A percentile compares a stretch with the other conserved stretches of the same genome.
phyloP scores from a whole-genome alignment of 2,888 invertebrate genomes.

The Pomacea canaliculata region DNA sequence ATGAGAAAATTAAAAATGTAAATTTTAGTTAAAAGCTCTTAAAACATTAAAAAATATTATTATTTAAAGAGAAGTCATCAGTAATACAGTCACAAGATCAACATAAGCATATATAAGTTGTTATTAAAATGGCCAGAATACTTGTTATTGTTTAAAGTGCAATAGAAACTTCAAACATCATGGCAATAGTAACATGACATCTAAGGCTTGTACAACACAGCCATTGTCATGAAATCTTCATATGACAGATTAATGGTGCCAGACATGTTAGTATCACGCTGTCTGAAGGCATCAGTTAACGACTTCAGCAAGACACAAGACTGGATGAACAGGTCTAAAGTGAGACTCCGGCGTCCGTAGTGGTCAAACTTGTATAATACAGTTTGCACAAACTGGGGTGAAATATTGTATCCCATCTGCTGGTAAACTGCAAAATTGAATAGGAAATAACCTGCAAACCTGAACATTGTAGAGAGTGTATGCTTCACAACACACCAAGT shows the following conservation, averaged over 20 bases:
- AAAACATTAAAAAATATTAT: too few species aligned
- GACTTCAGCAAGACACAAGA: slow-evolving; percentile 87
- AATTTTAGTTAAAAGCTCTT: too few species aligned
- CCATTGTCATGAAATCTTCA: slow-evolving; percentile 90
- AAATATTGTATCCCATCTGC: slow-evolving; percentile 90
- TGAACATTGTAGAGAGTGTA: background rate
- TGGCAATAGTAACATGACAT: too few species aligned
- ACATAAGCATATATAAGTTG: too few species aligned
- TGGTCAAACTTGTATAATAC: slow-evolving; percentile 80
- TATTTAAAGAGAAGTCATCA: too few species aligned
- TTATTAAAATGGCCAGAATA: too few species aligned
- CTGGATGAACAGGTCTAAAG: slow-evolving; percentile 90
- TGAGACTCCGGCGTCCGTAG: slow-evolving; percentile 75
- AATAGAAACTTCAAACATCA: too few species aligned
- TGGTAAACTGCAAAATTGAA: slow-evolving; percentile 76
- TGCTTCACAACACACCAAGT: background rate
- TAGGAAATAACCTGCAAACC: too few species aligned
- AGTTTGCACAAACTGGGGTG: slow-evolving; percentile 82
- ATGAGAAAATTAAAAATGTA: too few species aligned
- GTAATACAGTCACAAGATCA: too few species aligned
- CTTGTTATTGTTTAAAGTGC: too few species aligned
- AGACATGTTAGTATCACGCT: slow-evolving; percentile 82
- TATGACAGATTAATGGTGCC: slow-evolving; percentile 88
- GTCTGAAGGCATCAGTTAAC: slow-evolving; percentile 82
- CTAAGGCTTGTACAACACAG: slow-evolving; percentile 72